These are phyloP conservation scores for Papilio xuthus DNA, from an alignment of 1,140 invertebrate species.

Conservation along the genomic window DNA sequence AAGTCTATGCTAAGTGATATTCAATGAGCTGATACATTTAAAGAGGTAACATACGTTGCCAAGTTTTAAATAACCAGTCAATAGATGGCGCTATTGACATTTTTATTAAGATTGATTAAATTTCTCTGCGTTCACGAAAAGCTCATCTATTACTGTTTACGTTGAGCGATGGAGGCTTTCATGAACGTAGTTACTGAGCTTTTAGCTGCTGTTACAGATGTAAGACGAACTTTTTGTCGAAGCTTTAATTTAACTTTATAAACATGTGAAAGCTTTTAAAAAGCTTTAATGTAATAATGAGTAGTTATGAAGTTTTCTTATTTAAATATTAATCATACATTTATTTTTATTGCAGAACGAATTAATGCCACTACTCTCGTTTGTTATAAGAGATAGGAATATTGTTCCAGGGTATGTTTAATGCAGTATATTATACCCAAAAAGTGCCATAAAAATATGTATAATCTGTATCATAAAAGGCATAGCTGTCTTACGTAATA, in stretches of 20 bases:
- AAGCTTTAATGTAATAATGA: background rate
- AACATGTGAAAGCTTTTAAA: slow-evolving; percentile 5
- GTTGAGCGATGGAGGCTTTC: slow-evolving; percentile 6
- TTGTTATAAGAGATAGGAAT: background rate
- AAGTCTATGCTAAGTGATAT: background rate
- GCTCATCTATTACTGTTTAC: background rate
- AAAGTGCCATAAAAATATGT: background rate
- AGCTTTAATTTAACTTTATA: slow-evolving; percentile 7
- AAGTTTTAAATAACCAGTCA: background rate
- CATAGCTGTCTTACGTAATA: background rate
- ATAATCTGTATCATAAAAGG: background rate
- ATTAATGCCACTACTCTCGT: background rate
- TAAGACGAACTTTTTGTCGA: background rate
- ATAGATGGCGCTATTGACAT: slow-evolving; percentile 3
- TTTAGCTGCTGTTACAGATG: background rate
- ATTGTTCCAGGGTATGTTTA: background rate
- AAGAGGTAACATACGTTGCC: background rate
- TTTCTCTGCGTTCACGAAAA: background rate
- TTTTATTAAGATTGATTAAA: background rate
- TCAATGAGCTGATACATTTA: background rate
- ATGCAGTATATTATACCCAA: background rate
- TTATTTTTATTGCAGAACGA: too few relatives aligned
- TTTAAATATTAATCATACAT: too few relatives aligned
- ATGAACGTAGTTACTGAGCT: background rate
- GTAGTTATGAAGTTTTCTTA: background rate